These are phyloP conservation scores for Stenoptilia bipunctidactyla DNA, from an alignment of 2,888 invertebrate species.

Conservation along the genomic window DNA sequence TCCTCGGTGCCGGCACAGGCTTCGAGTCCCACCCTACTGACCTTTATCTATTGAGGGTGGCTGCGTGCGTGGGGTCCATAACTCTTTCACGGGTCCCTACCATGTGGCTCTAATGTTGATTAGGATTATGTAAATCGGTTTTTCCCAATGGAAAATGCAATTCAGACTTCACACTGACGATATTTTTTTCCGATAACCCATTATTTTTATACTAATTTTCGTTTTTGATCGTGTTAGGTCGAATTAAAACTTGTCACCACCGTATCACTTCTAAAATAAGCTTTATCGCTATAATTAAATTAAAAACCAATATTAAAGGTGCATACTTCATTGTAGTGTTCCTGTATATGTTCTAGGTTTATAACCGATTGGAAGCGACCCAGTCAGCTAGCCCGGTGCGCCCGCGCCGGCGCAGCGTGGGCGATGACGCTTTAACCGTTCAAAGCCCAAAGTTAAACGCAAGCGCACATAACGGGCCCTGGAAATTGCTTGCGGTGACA, in stretches of 20 bases:
- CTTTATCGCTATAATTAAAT: no score
- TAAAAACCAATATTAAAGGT: no score
- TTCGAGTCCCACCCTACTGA: constrained; percentile 14
- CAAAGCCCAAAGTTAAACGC: constrained; percentile 16
- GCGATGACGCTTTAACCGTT: constrained; percentile 27
- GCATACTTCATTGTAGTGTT: no score
- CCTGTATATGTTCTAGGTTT: no score
- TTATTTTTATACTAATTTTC: no score
- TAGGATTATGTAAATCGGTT: no score
- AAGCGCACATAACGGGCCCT: background rate
- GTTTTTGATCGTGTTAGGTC: no score
- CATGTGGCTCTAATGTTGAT: constrained; percentile 16
- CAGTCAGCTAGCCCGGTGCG: constrained; percentile 7
- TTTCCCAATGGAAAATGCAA: no score
- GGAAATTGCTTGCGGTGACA: background rate
- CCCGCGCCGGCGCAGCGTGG: constrained; percentile 26
- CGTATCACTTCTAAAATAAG: no score
- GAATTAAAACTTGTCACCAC: no score
- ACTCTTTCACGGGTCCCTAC: constrained; percentile 19
- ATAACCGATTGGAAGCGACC: background rate
- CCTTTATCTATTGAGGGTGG: constrained; percentile 21
- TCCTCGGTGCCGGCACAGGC: constrained; percentile 3
- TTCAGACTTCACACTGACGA: no score
- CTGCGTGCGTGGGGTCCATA: constrained; percentile 29
- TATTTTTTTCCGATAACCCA: no score